These are phyloP conservation scores for Flabesymbios commensalis DNA, from an alignment of 2,888 invertebrate genomes.

Conservation along the genomic window DNA sequence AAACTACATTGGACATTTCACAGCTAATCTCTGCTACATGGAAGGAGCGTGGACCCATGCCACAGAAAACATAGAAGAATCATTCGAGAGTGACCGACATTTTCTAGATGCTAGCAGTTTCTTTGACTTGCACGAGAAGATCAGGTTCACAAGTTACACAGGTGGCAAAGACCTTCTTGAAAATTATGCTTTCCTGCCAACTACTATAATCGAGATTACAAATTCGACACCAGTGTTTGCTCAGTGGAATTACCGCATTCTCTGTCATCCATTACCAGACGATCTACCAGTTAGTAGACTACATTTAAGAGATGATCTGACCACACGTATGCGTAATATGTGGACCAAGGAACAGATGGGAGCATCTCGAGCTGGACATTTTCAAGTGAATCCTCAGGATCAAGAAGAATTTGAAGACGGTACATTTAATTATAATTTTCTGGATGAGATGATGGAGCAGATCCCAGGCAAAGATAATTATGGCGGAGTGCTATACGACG, in stretches of 20 bases:
- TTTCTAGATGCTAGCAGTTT: background rate
- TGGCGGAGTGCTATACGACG: constrained; percentile 29
- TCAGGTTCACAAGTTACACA: background rate
- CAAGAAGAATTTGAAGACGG: background rate
- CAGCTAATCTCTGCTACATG: constrained; percentile 46
- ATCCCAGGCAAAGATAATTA: constrained; percentile 46
- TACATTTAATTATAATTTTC: constrained; percentile 15
- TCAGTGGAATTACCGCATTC: constrained; percentile 35
- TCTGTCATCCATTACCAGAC: too few species aligned
- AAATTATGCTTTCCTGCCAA: constrained; percentile 44
- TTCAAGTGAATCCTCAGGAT: constrained; percentile 6
- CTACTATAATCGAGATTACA: constrained; percentile 33
- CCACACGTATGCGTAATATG: constrained; percentile 22
- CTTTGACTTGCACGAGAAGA: background rate
- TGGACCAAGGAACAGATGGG: background rate
- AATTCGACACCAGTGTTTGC: constrained; percentile 26
- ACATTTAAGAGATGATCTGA: constrained; percentile 34
- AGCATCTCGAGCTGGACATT: background rate
- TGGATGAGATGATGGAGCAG: constrained; percentile 40
- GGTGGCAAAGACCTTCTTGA: background rate
- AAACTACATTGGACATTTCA: constrained; percentile 47
- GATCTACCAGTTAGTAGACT: background rate
- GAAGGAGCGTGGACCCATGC: constrained; percentile 50
- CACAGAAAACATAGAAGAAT: background rate
- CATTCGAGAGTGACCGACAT: constrained; percentile 4